Conservation (phyloP, 2,113 vertebrate species). For the Megaceryle torquata region DNA sequence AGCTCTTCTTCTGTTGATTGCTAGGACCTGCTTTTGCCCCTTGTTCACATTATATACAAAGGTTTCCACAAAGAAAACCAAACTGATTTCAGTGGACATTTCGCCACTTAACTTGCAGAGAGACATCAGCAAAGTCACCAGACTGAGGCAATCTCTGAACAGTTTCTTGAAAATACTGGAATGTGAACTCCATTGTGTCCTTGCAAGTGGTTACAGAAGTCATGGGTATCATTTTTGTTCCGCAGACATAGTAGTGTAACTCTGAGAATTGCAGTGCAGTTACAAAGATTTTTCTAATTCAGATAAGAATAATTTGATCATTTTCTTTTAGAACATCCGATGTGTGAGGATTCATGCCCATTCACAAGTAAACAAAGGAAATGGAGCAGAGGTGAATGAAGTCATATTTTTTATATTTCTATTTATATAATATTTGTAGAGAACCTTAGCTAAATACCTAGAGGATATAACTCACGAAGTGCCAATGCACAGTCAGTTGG, state of each 20-base stretch:
- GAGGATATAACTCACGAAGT: neutral
- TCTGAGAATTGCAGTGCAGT: neutral
- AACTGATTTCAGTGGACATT: neutral
- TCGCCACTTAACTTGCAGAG: neutral
- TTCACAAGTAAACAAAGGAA: neutral
- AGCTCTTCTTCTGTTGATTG: neutral
- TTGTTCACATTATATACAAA: neutral
- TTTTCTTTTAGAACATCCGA: neutral
- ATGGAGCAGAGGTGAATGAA: neutral
- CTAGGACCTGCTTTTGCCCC: neutral
- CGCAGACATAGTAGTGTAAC: neutral
- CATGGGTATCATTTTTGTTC: neutral
- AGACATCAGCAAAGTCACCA: neutral
- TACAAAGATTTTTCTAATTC: neutral
- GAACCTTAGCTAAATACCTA: neutral
- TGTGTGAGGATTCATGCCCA: neutral
- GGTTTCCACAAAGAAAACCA: neutral
- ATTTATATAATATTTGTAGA: neutral
- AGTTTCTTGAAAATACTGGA: neutral
- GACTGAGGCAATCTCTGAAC: neutral
- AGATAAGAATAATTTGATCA: neutral
- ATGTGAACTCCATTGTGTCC: neutral
- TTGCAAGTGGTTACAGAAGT: neutral
- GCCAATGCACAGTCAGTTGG: neutral
- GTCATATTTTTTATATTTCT: neutral